Base-by-base conservation (phyloP, 2,888 invertebrate genomes). In the Lasioglossum morio region DNA sequence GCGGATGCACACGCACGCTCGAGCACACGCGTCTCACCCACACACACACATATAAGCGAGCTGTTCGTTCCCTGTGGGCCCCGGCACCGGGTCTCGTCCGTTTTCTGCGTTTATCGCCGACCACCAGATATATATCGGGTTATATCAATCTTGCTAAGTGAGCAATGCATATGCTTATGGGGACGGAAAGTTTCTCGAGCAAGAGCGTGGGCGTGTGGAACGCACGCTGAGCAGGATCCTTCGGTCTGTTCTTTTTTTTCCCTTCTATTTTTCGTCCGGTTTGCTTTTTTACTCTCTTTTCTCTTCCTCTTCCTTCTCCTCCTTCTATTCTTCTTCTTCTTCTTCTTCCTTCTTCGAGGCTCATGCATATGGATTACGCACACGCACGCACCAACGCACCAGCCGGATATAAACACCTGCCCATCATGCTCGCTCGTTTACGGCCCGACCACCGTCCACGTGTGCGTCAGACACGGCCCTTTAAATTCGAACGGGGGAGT, bases 361-460 rank as follows among this genome's bases (percentile, higher is more conserved):
- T 66, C 66, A 92, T 93, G 91, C 91, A 92, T 92, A 92, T 92
- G 90, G 88, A 91, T 89, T 53, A 89, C 86, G n/a, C 23, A 86
- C 86, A 87, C 91, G 87, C 80, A 86, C 74, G 80, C 90, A 86
- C 69, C 69, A 69, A 37, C 37, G 81, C 92, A 93, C 94, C 92
- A 92, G 91, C 94, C 94, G 94, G 94, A 94, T 92, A 92, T 92
- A 93, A 91, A 91, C 94, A 94, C 94, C 94, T 94, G 93, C 94
- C 92, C 92, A 89, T 92, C 93, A 87, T 87, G 90, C 89, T 89
- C 93, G 92, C 34, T 37, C 92, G 92, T 92, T 91, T 92, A 89
- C 90, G 89, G 86, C 84, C 84, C 82, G 74, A 85, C 84, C 88
- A 86, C 87, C 90, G 86, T 89, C 84, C 89, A 85, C 63, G 63